A percentile compares a stretch with the other conserved stretches of the same genome.
Evolutionary conservation across 2,113 vertebrate genomes (phyloP).

Genomic region (Apteryx mantelli): DNA sequence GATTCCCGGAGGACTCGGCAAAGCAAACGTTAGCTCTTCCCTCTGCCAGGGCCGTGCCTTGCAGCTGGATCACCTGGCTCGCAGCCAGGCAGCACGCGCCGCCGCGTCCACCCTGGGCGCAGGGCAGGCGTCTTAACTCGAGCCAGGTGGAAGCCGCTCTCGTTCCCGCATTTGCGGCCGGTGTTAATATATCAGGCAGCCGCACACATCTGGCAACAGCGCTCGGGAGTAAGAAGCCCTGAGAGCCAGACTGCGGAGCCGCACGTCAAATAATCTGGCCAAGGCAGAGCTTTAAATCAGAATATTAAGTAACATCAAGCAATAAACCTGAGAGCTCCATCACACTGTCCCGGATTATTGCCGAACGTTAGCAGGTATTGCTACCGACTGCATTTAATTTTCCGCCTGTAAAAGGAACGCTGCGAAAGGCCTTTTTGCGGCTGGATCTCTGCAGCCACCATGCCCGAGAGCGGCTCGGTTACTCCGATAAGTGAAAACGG

Average conservation of each 20-base stretch:
- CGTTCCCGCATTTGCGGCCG: background rate
- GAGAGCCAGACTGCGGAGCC: background rate
- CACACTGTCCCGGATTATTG: background rate
- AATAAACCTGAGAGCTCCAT: background rate
- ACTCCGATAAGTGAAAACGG: background rate
- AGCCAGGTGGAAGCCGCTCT: background rate
- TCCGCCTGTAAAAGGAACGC: background rate
- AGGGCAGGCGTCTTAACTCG: background rate
- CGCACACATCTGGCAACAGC: background rate
- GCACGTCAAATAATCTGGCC: background rate
- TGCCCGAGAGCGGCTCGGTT: fast-evolving
- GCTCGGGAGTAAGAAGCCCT: background rate
- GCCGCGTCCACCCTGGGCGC: too few relatives aligned
- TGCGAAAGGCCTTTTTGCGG: background rate
- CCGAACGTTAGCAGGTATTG: background rate
- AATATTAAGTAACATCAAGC: background rate
- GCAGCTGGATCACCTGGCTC: too few relatives aligned
- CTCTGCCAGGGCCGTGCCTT: too few relatives aligned
- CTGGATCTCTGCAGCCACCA: background rate
- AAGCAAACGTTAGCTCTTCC: too few relatives aligned
- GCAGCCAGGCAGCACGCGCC: too few relatives aligned
- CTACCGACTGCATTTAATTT: background rate
- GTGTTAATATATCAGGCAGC: background rate
- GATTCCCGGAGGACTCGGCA: too few relatives aligned
- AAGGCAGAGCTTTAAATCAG: background rate